Conservation (phyloP, 2,888 invertebrate species). For the Schizotus pectinicornis region DNA sequence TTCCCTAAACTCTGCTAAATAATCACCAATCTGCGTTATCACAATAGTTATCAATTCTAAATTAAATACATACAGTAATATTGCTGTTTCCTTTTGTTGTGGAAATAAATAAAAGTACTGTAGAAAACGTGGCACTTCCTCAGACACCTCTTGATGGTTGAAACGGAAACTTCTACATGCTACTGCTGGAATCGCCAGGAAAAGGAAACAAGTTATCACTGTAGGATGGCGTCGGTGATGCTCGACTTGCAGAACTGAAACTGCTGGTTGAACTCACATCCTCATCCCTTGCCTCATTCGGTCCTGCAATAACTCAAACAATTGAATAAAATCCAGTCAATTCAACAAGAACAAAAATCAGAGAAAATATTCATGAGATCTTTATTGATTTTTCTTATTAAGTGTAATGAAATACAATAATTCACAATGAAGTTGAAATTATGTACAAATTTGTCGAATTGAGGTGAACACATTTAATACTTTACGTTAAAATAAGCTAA, state of each 20-base stretch:
- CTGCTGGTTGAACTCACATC: conserved; percentile 81
- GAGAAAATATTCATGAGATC: conserved; percentile 19
- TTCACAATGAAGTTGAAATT: conserved; percentile 24
- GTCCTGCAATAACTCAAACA: conserved; percentile 58
- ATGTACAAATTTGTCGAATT: conserved; percentile 28
- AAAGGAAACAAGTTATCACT: conserved; percentile 80
- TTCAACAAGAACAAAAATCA: conserved; percentile 35
- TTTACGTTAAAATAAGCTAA: conserved; percentile 21
- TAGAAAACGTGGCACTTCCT: conserved; percentile 16
- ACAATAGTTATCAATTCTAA: conserved; percentile 13
- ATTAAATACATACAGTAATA: conserved; percentile 5
- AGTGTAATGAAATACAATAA: conserved; percentile 35
- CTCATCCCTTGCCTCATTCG: conserved; percentile 66
- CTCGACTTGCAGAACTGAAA: conserved; percentile 81
- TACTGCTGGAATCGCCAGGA: conserved; percentile 77
- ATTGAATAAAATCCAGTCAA: conserved; percentile 32
- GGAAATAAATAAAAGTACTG: conserved; percentile 6
- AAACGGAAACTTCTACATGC: conserved; percentile 56
- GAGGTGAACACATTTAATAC: conserved; percentile 31
- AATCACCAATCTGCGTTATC: conserved; percentile 12
- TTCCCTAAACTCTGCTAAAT: conserved; percentile 10
- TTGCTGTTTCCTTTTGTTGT: conserved; percentile 7
- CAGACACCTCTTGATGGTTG: neutral
- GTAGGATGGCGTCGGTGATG: conserved; percentile 79
- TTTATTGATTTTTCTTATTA: conserved; percentile 37